Base-by-base conservation (phyloP, 1,140 invertebrate species). In the Drosophila simulans region DNA sequence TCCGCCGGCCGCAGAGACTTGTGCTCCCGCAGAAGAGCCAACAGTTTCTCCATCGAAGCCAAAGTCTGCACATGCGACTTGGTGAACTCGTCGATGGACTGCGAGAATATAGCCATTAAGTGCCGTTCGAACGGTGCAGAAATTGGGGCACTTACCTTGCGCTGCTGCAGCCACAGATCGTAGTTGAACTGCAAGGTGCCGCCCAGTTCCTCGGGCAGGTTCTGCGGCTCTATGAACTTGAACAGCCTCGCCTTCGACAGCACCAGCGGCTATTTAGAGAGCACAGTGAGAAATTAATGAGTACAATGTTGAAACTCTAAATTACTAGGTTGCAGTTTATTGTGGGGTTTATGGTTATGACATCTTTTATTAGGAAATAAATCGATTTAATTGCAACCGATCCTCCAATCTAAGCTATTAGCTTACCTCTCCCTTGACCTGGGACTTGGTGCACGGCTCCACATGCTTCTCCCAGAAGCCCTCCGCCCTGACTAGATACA, bases 191-290 rank as follows among this genome's bases (percentile, higher is more conserved):
- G 93, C 82, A 97, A 94, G 42, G 94, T 94, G 39, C 97, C 97
- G 15, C 96, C 96, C 27, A 98, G 92, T 79, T 97, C 97, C 73
- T 94, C 94, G n/a, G 97, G 96, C 88, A 98, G 92, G 92, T 97
- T 95, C 49, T 94, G 93, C 52, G 93, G 90, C 74, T 96, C 96
- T 45, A 97, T 94, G 80, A 95, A 95, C 81, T 96, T 94, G 58
- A 94, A 94, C 56, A 98, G 93, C 76, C 96, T 94, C 39, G 93
- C 93, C 74, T 94, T 88, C 45, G 95, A 94, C 70, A 96, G 93
- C 78, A 95, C 95, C 69, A 94, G 92, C 45, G 94, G 94, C 95
- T 96, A 51, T 15, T 49, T 15, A 11, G 0, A 17, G 13, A 11
- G 15, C n/a, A 51, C n/a, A 17, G 48, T 2, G 4, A 34, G 12